A percentile compares a stretch with the other conserved stretches of the same genome.
Evolutionary conservation across 1,140 invertebrate species (phyloP).

Genomic region (Drosophila sp.): DNA sequence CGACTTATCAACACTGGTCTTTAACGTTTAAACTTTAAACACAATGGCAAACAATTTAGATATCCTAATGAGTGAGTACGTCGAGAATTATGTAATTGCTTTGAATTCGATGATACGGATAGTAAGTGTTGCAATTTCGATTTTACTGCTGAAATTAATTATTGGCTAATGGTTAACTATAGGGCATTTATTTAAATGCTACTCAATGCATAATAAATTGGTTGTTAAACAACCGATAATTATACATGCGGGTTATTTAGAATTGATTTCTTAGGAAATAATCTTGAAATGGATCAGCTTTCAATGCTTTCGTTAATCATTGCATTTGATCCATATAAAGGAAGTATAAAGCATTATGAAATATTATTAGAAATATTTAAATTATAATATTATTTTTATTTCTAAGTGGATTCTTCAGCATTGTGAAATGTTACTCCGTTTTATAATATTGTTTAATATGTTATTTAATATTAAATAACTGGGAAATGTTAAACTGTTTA

Average conservation of each 20-base stretch:
- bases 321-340: too few species aligned
- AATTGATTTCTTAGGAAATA: not conserved
- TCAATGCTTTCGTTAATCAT: too few species aligned
- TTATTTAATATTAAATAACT: not conserved
- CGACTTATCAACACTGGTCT: constrained; percentile 58
- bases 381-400: too few species aligned
- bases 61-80: constrained; percentile 9
- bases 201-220: not conserved
- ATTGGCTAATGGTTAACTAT: constrained; percentile 16
- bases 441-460: too few species aligned
- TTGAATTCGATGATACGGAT: not conserved
- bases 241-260: not conserved
- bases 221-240: constrained; percentile 2
- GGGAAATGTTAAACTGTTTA: not conserved
- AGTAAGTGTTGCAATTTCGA: not conserved
- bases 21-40: too few species aligned
- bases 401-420: too few species aligned
- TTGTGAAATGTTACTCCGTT: too few species aligned
- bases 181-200: constrained; percentile 2
- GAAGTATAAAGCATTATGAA: too few species aligned
- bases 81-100: constrained; percentile 10
- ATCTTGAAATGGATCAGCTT: not conserved
- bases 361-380: too few species aligned
- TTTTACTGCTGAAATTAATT: not conserved
- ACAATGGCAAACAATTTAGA: constrained; percentile 44